Base-by-base conservation (phyloP, 2,113 vertebrate species). In the Podiceps cristatus region DNA sequence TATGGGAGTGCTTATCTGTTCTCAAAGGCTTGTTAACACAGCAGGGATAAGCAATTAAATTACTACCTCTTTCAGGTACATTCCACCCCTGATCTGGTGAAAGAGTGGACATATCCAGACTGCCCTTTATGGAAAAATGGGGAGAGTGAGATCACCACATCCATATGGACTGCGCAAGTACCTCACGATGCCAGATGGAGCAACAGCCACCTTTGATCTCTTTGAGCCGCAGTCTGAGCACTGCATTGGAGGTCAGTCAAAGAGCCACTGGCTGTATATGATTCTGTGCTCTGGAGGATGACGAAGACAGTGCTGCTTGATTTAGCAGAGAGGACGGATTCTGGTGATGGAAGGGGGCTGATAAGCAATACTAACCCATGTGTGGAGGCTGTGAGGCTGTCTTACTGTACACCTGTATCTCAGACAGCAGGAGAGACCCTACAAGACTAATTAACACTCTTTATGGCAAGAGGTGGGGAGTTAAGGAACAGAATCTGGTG, bases 91-190 rank as follows among this genome's bases (percentile, higher is more conserved):
- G 81, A 98, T 99, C 83, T 99, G 99, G 99, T 99, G 99, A 7
- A 99, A 99, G 95, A 99, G 99, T 27, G 99, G 99, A 71, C 99
- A 99, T 94, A 98, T 99, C 90, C 99, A 99, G 97, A 99, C 99
- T 1, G 99, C 99, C 37, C 98, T 99, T 73, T 99, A 99, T 10
- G 99, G 99, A 86, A 99, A 99, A 97, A 99, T 99, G 96, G 99
- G 99, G 18, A 97, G 99, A 69, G 99, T 99, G 91, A 99, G 99
- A 90, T 99, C 99, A 0, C 99, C 99, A 2, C 98, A 99, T 96
- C 99, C 99, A 0, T 98, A 98, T 0, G 99, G 99, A 76, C 98
- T 99, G 64, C 99, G 99, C 86, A 99, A 99, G 98, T 99, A 99
- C 97, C 98, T 99, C 82, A 99, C 99, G 4, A 99, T 99, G 99